Evolutionary conservation across 2,113 vertebrate genomes (phyloP).

Genomic region (Myrmecobius fasciatus): DNA sequence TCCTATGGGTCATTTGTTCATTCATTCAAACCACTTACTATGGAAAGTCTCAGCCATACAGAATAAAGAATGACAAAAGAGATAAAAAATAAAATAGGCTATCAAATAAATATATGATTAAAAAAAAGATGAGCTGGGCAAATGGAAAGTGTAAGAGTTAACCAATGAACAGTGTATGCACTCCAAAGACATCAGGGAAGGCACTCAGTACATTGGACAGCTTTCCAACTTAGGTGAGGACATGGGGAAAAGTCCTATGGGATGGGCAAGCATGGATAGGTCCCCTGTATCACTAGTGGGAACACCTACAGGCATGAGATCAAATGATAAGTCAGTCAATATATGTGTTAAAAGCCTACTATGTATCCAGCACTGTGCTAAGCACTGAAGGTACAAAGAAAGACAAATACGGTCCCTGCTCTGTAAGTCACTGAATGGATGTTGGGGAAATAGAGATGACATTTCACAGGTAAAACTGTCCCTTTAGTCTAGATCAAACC

Average conservation of each 20-base stretch:
- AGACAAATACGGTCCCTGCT: neutral
- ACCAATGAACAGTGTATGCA: neutral
- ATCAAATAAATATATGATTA: neutral
- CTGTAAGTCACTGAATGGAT: neutral
- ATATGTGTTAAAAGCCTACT: neutral
- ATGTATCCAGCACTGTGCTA: no score
- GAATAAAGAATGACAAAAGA: neutral
- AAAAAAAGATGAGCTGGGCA: neutral
- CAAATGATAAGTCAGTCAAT: neutral
- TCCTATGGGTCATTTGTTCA: neutral
- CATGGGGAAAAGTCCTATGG: neutral
- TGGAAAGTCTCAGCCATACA: neutral
- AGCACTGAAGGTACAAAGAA: neutral
- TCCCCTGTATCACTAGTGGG: neutral
- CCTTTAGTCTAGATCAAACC: neutral
- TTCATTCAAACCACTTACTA: neutral
- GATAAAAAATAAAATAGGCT: neutral
- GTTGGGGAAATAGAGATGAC: neutral
- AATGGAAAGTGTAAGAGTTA: neutral
- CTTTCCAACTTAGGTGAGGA: neutral
- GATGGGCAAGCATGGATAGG: neutral
- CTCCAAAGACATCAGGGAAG: neutral
- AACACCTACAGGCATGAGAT: neutral
- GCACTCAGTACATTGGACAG: neutral
- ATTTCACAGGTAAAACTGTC: neutral